Conservation (phyloP, 2,113 vertebrate genomes). For the Pachypanchax playfairii region DNA sequence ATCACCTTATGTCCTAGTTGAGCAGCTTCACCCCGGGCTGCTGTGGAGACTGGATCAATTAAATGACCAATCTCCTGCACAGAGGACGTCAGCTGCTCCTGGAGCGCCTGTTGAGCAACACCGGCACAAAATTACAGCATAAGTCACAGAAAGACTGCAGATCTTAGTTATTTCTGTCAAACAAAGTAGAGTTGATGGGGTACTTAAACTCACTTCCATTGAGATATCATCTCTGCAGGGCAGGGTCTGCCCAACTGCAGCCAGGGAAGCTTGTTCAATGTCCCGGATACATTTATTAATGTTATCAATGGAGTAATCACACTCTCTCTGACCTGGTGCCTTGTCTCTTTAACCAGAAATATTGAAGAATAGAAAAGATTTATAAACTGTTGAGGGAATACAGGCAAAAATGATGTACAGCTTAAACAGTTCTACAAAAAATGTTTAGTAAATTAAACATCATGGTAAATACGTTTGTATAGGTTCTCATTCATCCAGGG, state of each 20-base stretch:
- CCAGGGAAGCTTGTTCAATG: constrained; percentile 96
- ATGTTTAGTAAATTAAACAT: too few relatives aligned
- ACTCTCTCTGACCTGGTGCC: constrained; percentile 95
- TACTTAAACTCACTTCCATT: constrained; percentile 66
- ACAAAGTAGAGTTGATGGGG: constrained; percentile 45
- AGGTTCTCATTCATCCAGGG: too few relatives aligned
- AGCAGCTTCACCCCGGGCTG: constrained; percentile 93
- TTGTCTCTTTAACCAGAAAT: constrained; percentile 86
- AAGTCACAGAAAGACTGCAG: constrained; percentile 48
- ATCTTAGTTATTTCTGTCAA: constrained; percentile 39
- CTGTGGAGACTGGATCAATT: constrained; percentile 92
- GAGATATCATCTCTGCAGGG: constrained; percentile 97
- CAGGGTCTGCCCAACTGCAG: constrained; percentile 91
- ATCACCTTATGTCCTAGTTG: constrained; percentile 97
- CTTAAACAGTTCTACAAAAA: too few relatives aligned
- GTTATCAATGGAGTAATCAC: constrained; percentile 94
- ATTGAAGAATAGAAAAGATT: not conserved
- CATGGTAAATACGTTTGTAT: too few relatives aligned
- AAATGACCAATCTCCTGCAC: constrained; percentile 98
- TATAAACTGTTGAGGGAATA: not conserved
- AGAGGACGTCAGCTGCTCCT: constrained; percentile 95
- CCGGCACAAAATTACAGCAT: constrained; percentile 24
- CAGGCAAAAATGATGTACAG: too few relatives aligned
- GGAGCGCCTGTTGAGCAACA: constrained; percentile 85
- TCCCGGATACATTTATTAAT: constrained; percentile 97